Conservation (phyloP, 2,113 vertebrate species). For the Haemorhous mexicanus region DNA sequence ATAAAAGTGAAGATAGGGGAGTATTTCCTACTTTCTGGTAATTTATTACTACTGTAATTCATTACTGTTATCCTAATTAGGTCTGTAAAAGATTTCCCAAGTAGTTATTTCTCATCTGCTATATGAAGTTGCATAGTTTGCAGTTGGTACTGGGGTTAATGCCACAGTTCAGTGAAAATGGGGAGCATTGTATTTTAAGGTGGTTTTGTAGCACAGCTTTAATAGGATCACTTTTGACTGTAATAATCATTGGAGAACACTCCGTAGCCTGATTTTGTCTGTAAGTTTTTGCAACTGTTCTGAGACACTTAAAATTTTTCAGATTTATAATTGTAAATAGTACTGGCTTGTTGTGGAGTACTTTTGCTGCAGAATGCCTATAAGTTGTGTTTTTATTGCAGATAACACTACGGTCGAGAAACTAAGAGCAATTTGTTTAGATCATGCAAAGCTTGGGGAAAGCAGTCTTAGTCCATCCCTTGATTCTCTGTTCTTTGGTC, state of each 20-base stretch:
- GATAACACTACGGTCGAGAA: slow-evolving; percentile 98
- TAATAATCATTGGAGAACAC: not conserved
- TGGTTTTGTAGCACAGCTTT: not conserved
- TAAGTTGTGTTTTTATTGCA: slow-evolving; percentile 64
- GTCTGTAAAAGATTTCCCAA: not conserved
- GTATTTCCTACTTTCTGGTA: not conserved
- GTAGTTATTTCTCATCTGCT: not conserved
- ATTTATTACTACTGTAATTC: not conserved
- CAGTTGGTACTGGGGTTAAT: not conserved
- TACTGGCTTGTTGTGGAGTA: not conserved
- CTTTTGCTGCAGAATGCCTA: not conserved
- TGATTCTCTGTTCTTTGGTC: slow-evolving; percentile 96
- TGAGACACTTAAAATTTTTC: not conserved
- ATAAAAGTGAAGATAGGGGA: not conserved
- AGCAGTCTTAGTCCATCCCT: slow-evolving; percentile 96
- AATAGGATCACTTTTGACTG: not conserved
- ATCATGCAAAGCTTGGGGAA: slow-evolving; percentile 97
- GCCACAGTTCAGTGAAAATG: not conserved
- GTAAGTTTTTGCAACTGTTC: not conserved
- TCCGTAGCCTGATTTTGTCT: not conserved
- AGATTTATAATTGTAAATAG: not conserved
- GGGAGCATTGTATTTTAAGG: not conserved
- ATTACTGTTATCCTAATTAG: not conserved
- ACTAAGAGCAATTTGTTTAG: slow-evolving; percentile 94
- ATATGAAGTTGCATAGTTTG: not conserved